Base-by-base conservation (phyloP, 2,797 vertebrate genomes). In the Rhinoraja longicauda region DNA sequence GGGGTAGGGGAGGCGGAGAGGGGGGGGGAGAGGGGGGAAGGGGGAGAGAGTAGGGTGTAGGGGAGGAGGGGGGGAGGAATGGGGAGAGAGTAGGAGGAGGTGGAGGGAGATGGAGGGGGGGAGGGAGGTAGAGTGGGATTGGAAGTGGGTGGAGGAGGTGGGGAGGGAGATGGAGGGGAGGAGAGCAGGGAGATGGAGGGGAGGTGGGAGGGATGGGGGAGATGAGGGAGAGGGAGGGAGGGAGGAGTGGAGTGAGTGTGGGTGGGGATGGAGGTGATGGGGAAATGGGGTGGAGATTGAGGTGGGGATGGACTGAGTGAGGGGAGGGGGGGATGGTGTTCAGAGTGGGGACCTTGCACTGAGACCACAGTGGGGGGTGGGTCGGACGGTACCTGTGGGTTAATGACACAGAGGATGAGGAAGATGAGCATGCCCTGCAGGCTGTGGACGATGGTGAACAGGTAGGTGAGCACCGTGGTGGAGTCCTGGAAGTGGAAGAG, bases 381-480 rank as follows among this genome's bases (percentile, higher is more conserved):
- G 36, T 62, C n/a, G 67, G 0, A 1, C 36, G 62, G 0, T 88
- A 88, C 84, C 84, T 88, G 59, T 8, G 4, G 59, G 7, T 88
- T 88, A 32, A 64, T 67, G n/a, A 88, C n/a, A 17, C 84, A 88
- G 59, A 88, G 84, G 13, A 88, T 67, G 84, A 88, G 62, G 84
- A 88, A 88, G 84, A 88, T 88, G 17, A 64, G 21, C 7, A n/a
- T 4, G 21, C 84, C 84, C 62, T 88, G 84, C 6, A 88, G 36
- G 10, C 84, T 88, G 62, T 88, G 62, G 59, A 88, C 8, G n/a
- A 88, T 88, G 59, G 84, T 88, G 17, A 88, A 88, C 19, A 67
- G 32, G 19, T 88, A 88, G 59, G 84, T 32, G 29, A 64, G 32
- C 17, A 24, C 17, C 5, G 19, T 7, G 17, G n/a, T 67, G 7